Conservation (phyloP, 2,113 vertebrate genomes). For the Anser brachyrhynchus region DNA sequence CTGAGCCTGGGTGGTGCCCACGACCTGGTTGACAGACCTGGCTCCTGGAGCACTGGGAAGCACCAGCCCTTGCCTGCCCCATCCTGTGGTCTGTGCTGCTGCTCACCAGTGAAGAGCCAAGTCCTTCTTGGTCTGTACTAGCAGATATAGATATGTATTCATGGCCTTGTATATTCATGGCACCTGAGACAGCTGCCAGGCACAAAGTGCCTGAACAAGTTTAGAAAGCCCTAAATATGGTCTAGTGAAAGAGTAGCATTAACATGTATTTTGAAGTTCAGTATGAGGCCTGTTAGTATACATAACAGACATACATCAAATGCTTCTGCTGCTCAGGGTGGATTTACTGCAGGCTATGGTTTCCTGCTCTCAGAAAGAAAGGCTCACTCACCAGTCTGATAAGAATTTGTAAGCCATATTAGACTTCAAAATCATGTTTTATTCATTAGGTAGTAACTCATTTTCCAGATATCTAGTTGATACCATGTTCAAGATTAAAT, state of each 20-base stretch:
- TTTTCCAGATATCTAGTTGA: not conserved
- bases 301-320: not conserved
- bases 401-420: not conserved
- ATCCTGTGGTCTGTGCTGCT: not conserved
- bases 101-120: not conserved
- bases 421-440: not conserved
- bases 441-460: not conserved
- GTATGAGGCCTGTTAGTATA: not conserved
- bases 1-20: not conserved
- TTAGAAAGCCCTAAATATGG: not conserved
- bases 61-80: not conserved
- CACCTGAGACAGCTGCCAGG: not conserved
- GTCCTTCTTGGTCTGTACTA: not conserved
- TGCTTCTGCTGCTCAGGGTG: not conserved
- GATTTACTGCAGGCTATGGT: not conserved
- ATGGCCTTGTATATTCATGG: not conserved
- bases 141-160: too few species aligned
- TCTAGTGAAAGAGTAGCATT: not conserved
- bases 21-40: not conserved
- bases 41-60: not conserved
- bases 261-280: not conserved
- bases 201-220: not conserved
- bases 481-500: not conserved
- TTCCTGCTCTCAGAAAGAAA: not conserved
- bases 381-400: not conserved